phyloP scores from a whole-genome alignment of 2,888 invertebrate genomes.

The Pinctada fucata region DNA sequence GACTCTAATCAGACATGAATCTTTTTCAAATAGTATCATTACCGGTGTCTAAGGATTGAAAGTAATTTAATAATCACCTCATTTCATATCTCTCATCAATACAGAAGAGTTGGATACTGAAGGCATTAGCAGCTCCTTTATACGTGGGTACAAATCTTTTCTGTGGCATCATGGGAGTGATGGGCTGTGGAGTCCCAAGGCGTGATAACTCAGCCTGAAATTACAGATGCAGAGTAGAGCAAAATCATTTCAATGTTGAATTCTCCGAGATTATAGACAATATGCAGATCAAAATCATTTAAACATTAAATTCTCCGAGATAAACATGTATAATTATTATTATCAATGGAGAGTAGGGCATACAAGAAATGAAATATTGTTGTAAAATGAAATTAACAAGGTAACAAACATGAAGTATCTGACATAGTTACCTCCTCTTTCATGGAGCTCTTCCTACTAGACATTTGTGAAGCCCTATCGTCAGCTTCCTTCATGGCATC shows the following conservation, averaged over 20 bases:
- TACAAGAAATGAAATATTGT: neutral
- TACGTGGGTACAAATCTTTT: conserved; percentile 72
- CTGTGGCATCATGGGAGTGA: conserved; percentile 38
- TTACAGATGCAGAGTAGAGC: neutral
- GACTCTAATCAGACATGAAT: too few relatives aligned
- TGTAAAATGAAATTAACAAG: too few relatives aligned
- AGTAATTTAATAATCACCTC: conserved; percentile 63
- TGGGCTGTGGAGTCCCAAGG: conserved; percentile 45
- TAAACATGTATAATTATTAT: neutral
- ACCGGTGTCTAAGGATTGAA: too few relatives aligned
- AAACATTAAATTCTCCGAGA: neutral
- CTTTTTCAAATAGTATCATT: too few relatives aligned
- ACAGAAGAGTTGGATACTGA: conserved; percentile 77
- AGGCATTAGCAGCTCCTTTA: conserved; percentile 70
- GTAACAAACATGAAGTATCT: too few relatives aligned
- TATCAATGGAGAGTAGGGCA: neutral
- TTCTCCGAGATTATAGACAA: neutral
- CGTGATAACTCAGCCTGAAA: conserved; percentile 30
- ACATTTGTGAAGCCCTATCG: conserved; percentile 32
- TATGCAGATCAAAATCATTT: neutral
- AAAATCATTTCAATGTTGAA: neutral
- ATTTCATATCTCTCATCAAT: conserved; percentile 77
- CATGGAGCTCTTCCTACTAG: conserved; percentile 48
- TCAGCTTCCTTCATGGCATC: conserved; percentile 44
- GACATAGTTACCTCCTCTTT: conserved; percentile 35